Conservation (phyloP, 35 echinoderm and acorn worm genomes). For the Heliocidaris tuberculata region DNA sequence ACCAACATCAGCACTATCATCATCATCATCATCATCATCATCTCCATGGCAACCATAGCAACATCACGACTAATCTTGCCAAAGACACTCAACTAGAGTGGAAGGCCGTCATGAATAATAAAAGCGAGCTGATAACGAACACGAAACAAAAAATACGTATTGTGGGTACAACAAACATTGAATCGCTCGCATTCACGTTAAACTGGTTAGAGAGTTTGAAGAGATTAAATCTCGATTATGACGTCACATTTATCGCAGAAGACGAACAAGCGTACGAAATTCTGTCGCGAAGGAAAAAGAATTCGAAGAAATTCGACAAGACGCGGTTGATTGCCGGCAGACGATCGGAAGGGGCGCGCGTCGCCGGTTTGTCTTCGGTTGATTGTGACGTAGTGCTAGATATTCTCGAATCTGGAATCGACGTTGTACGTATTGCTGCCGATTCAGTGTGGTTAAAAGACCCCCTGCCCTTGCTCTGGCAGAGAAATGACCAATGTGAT, state of each 20-base stretch:
- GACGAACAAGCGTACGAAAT: background rate
- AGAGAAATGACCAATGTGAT: background rate
- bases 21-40: no score
- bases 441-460: background rate
- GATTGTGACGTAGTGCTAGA: background rate
- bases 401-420: background rate
- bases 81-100: background rate
- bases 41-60: background rate
- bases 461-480: background rate
- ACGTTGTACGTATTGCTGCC: background rate
- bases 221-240: background rate
- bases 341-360: background rate
- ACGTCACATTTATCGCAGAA: background rate
- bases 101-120: background rate
- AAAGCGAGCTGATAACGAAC: background rate
- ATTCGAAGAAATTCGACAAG: background rate
- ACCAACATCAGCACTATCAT: background rate
- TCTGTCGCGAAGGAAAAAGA: background rate
- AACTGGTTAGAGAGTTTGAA: background rate
- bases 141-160: background rate
- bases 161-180: background rate
- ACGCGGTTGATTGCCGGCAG: background rate
- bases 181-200: background rate
- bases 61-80: background rate
- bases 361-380: background rate